Base-by-base conservation (phyloP, 2,888 invertebrate species). In the Drosophila kokeensis region DNA sequence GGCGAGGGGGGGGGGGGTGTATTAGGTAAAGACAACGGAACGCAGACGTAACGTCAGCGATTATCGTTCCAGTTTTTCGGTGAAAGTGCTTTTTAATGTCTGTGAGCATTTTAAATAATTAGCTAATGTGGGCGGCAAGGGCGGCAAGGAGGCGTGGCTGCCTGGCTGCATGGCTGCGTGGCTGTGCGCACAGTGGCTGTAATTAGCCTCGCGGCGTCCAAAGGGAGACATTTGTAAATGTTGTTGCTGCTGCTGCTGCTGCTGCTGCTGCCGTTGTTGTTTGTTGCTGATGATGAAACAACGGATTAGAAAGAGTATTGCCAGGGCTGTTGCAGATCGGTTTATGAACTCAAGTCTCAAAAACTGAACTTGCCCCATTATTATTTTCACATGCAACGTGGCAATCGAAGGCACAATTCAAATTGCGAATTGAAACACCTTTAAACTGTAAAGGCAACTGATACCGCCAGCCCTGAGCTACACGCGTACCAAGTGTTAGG, bases 31-130 rank as follows among this genome's bases (percentile, higher is more conserved):
- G 52, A 50, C 54, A 69, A 11, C 45, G 45, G 21, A 45, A 45
- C 45, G 45, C 45, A 45, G 45, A 13, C 45, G 45, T 45, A 45
- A 45, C 88, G 73, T 79, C 58, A 58, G 73, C 83, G 89, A 89
- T 83, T 89, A 84, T 83, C 87, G 89, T 84, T 84, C 69, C 71
- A 69, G 70, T 69, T 49, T 74, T 40, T 64, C 7, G 75, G 71
- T 74, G 68, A 89, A 87, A 86, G 85, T 86, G 85, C 90, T 87
- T 89, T 89, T 86, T 86, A 86, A 86, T 86, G 85, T 89, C 90
- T 73, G 68, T 63, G 80, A 85, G 85, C 90, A 86, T 86, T 86
- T 87, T 87, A 89, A 86, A 89, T 84, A 86, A 86, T 86, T 89
- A 86, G 90, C 81, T 82, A 71, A 88, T 73, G 83, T 69, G 70